phyloP scores from a whole-genome alignment of 2,888 invertebrate genomes.

The Drosophila mettleri region DNA sequence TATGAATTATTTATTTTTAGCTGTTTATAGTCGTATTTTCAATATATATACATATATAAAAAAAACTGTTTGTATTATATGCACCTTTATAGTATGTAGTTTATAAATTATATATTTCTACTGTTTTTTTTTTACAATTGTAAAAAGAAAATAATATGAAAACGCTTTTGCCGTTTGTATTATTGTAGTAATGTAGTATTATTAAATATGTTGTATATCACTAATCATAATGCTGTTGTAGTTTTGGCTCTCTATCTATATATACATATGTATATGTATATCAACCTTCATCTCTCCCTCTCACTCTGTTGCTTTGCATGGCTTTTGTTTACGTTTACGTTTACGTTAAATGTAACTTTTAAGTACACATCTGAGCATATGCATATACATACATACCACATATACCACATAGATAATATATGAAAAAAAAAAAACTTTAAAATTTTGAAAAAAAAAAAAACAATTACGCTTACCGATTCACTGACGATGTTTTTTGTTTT shows the following conservation, averaged over 20 bases:
- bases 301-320: conserved; percentile 24
- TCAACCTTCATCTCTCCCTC: neutral
- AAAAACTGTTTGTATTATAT: conserved; percentile 68
- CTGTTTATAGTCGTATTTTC: conserved; percentile 57
- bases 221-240: conserved; percentile 38
- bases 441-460: conserved; percentile 19
- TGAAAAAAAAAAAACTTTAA: conserved; percentile 11
- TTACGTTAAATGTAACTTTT: conserved; percentile 17
- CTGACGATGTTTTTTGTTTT: conserved; percentile 61
- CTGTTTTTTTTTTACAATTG: conserved; percentile 22
- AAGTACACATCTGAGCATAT: conserved; percentile 21
- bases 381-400: conserved; percentile 28
- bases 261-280: too few relatives aligned
- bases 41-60: conserved; percentile 41
- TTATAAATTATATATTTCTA: conserved; percentile 41
- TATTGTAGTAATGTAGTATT: conserved; percentile 16
- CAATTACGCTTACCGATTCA: conserved; percentile 54
- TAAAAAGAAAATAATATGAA: conserved; percentile 7
- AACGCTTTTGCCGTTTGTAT: conserved; percentile 23
- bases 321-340: conserved; percentile 22
- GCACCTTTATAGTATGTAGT: conserved; percentile 70
- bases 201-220: conserved; percentile 20
- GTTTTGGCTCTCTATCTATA: conserved; percentile 14
- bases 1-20: conserved; percentile 49
- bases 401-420: conserved; percentile 24